phyloP scores from a whole-genome alignment of 2,113 vertebrate species.

The Hemiprocne comata region DNA sequence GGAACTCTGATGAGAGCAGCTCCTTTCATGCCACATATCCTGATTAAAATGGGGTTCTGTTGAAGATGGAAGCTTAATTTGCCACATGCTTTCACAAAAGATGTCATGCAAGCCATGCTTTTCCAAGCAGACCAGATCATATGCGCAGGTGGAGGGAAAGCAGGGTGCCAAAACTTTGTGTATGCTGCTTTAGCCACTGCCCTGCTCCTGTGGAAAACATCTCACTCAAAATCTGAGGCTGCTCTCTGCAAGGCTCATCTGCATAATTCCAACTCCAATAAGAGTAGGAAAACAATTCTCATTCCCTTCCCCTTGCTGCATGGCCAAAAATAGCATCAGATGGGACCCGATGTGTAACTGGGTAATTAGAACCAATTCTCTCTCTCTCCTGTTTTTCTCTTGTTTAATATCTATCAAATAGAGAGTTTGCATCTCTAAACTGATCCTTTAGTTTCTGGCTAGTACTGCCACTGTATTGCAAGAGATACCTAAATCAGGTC shows the following conservation, averaged over 20 bases:
- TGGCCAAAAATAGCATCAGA: not conserved
- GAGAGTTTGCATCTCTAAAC: not conserved
- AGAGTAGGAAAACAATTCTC: not conserved
- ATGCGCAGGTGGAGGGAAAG: not conserved
- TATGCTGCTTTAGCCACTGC: not conserved
- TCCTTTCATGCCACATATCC: not conserved
- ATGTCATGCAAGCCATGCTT: too few relatives aligned
- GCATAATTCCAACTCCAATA: not conserved
- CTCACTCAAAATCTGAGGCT: not conserved
- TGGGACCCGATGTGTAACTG: not conserved
- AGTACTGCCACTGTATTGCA: not conserved
- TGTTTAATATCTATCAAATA: not conserved
- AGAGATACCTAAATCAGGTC: conserved; percentile 27
- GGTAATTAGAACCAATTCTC: not conserved
- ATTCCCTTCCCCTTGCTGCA: not conserved
- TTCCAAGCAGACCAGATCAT: accelerated
- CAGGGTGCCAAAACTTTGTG: accelerated
- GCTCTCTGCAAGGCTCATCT: not conserved
- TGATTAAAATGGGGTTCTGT: not conserved
- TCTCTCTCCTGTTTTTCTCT: not conserved
- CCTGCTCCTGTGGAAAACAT: not conserved
- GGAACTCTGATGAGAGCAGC: not conserved
- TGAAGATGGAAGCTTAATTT: not conserved
- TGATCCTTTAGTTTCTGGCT: not conserved
- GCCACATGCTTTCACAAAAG: not conserved